These are phyloP conservation scores for Seira musarum DNA, from an alignment of 2,888 invertebrate species.

Conservation along the genomic window DNA sequence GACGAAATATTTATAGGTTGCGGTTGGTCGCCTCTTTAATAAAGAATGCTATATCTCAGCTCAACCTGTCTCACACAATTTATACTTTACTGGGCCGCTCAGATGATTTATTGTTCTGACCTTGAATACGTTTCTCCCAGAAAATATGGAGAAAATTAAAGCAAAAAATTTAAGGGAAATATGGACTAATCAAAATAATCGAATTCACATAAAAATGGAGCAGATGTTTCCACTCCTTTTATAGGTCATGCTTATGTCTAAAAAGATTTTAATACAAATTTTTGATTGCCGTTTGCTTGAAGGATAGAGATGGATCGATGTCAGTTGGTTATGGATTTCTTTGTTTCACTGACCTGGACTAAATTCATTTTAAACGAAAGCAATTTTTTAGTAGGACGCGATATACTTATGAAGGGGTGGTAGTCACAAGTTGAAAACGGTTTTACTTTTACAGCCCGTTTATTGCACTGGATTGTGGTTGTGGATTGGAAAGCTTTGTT, in stretches of 20 bases:
- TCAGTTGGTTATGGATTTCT: too few species aligned
- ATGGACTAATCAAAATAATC: too few species aligned
- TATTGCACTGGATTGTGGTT: too few species aligned
- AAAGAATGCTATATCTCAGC: too few species aligned
- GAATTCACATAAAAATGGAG: background rate
- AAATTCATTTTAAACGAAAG: background rate
- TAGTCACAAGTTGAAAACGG: too few species aligned
- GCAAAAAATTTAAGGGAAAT: background rate
- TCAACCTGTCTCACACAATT: background rate
- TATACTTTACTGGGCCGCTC: background rate
- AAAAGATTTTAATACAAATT: background rate
- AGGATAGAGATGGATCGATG: too few species aligned
- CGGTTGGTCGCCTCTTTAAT: too few species aligned
- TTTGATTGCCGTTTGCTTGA: too few species aligned
- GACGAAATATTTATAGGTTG: too few species aligned
- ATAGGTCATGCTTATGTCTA: background rate
- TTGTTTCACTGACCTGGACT: background rate
- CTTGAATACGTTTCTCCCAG: background rate
- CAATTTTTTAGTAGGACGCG: background rate
- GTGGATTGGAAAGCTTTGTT: background rate
- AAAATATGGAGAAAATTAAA: conserved; percentile 16
- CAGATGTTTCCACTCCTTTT: background rate
- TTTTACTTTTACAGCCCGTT: too few species aligned
- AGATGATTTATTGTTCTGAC: background rate
- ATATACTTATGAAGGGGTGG: too few species aligned